Evolutionary conservation across 2,888 invertebrate genomes (phyloP), one percentile per base, ranked within the genome.

Genomic region (Lepidocyrtoides sp.): DNA sequence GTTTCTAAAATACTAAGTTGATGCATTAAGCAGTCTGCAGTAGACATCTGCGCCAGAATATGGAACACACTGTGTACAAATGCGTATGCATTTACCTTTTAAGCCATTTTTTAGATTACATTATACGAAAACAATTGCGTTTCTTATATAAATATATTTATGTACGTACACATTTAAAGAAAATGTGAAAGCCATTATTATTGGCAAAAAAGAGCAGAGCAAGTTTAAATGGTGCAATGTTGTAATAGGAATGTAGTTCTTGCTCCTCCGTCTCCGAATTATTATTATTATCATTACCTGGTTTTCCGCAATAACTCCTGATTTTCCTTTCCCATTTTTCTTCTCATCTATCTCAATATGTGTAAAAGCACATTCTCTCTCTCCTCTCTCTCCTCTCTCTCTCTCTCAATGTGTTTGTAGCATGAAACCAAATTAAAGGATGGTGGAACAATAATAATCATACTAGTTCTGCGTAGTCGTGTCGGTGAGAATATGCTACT

Each of bases 241-340:
- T 89, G 20, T 81, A 86, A 82, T 82, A 75, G 44, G 51, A n/a
- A n/a, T 36, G 36, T 36, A 36, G 36, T 36, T n/a, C n/a, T n/a
- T 77, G 32, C 23, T 66, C 36, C 72, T 48, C 14, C 41, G n/a
- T n/a, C n/a, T n/a, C n/a, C n/a, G n/a, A n/a, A 48, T 51, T 57
- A 79, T 82, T 72, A 79, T 82, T 72, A 79, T 82, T 72, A 89
- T 89, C 83, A 84, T 77, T 89, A 77, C 83, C 48, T 89, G 75
- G 57, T 75, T 83, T 63, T 44, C 63, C 36, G 48, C 89, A 84
- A 89, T 89, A 89, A 83, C 72, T 89, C 51, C 75, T 84, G 77
- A 89, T 89, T 89, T 89, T 83, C 89, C 23, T 36, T 44, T 48
- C 41, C 36, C 23, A 51, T 88, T 81, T 14, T 26, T 36, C 81